Evolutionary conservation across 2,888 invertebrate genomes (phyloP), one percentile per base, ranked within the genome.

Genomic region (Celastrina argiolus): DNA sequence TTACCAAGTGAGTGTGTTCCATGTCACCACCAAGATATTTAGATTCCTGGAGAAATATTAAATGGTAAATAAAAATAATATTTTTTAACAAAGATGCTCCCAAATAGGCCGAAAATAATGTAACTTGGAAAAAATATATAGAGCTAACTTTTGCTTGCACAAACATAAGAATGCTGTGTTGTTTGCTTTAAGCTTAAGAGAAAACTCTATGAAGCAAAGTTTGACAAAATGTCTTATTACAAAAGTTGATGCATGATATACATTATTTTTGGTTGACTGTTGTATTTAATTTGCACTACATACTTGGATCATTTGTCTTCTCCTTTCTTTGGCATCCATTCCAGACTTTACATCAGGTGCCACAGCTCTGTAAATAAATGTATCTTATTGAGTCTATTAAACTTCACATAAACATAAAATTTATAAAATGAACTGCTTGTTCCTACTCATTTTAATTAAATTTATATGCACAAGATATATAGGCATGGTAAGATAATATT

Each of bases 11-110:
- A 81, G 99, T 99, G 78, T 99, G 99, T 79, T 99, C 99, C 97
- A 99, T 99, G 86, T 99, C 99, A 93, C 99, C 99, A 82, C 99
- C 99, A 92, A 99, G 97, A 89, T 98, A 99, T 89, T 99, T 99
- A 0, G 99, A 99, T 88, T 99, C 99, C 92, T 96, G 80, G 26
- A 85, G 85, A 42, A 16, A 63, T 31, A 18, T 34, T 4, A 51
- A 45, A 63, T 63, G 14, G 41, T n/a, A n/a, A 14, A 41, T n/a
- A 41, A n/a, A 41, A 12, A 39, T 28, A 3, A 28, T 28, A 2
- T n/a, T n/a, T n/a, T n/a, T n/a, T n/a, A n/a, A n/a, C n/a, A n/a
- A n/a, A n/a, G n/a, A n/a, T n/a, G n/a, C n/a, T n/a, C n/a, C n/a
- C n/a, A n/a, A 41, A n/a, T 41, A n/a, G 41, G 41, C 6, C 41